Percentiles rank a stretch among this genome's conserved stretches.
These are phyloP conservation scores for Myotis pilosus DNA, from an alignment of 2,797 vertebrate genomes.

Conservation along the genomic window DNA sequence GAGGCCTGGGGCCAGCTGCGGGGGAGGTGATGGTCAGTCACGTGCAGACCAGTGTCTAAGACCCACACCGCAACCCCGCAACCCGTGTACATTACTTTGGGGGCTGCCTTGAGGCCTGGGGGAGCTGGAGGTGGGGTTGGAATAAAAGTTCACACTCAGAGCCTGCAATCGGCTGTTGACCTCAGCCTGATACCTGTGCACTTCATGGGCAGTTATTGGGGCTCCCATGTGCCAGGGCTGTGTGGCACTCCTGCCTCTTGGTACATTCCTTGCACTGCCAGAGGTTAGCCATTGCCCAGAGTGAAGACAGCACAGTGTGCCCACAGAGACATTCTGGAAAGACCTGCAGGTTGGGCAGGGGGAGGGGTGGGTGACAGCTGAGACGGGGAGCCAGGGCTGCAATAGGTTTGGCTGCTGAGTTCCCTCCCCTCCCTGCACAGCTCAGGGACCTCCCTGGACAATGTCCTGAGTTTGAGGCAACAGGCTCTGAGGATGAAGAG, in stretches of 20 bases:
- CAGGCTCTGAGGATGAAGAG: neutral
- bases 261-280: neutral
- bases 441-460: neutral
- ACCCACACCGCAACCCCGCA: neutral
- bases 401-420: neutral
- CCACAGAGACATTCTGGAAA: neutral
- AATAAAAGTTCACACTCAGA: neutral
- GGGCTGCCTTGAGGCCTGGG: neutral
- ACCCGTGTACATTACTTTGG: neutral
- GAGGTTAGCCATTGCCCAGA: neutral
- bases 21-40: neutral
- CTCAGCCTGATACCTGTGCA: neutral
- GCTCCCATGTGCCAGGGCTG: rapidly evolving
- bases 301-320: neutral
- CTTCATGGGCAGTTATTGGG: neutral
- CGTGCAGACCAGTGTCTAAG: neutral
- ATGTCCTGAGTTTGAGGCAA: neutral
- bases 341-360: neutral
- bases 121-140: neutral
- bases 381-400: neutral
- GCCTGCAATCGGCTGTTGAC: rapidly evolving
- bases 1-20: neutral
- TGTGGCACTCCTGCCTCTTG: neutral
- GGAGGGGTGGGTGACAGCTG: neutral
- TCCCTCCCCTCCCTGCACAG: no score